A percentile compares a stretch with the other conserved stretches of the same genome.
Conservation (phyloP, 2,888 invertebrate genomes). For the Drosophila putrida region DNA sequence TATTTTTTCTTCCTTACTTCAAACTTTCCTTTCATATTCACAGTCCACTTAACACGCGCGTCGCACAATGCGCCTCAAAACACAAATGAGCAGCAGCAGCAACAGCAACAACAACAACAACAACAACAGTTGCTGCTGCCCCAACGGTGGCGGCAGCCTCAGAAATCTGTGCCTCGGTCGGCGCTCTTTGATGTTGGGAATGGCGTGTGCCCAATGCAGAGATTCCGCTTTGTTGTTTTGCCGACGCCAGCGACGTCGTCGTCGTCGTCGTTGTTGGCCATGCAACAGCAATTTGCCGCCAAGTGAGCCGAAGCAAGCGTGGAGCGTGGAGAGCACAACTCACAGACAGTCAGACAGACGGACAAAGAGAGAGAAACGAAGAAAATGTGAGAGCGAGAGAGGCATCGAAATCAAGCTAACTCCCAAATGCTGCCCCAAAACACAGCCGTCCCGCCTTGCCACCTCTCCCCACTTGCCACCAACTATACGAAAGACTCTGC, state of each 20-base stretch:
- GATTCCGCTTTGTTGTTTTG: slow-evolving; percentile 84
- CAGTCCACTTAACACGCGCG: slow-evolving; percentile 83
- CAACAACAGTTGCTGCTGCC: slow-evolving; percentile 67
- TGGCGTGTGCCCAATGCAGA: slow-evolving; percentile 86
- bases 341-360: slow-evolving; percentile 13
- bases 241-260: slow-evolving; percentile 65
- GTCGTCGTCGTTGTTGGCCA: slow-evolving; percentile 54
- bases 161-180: slow-evolving; percentile 84
- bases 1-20: slow-evolving; percentile 35
- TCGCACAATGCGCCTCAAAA: slow-evolving; percentile 82
- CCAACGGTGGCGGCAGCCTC: slow-evolving; percentile 84
- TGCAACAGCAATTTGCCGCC: slow-evolving; percentile 80
- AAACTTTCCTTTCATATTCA: slow-evolving; percentile 83
- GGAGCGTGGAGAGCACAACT: slow-evolving; percentile 53
- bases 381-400: background rate
- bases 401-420: slow-evolving; percentile 30
- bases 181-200: slow-evolving; percentile 84
- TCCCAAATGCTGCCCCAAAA: slow-evolving; percentile 32
- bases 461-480: background rate
- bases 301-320: slow-evolving; percentile 66
- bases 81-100: slow-evolving; percentile 74
- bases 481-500: slow-evolving; percentile 3
- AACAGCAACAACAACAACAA: slow-evolving; percentile 16
- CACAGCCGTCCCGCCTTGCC: slow-evolving; percentile 6
- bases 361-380: slow-evolving; percentile 16